These are phyloP conservation scores for Aurelia sp. DNA, from an alignment of 30 jellyfish, hydroid and myxozoan genomes.

Conservation along the genomic window DNA sequence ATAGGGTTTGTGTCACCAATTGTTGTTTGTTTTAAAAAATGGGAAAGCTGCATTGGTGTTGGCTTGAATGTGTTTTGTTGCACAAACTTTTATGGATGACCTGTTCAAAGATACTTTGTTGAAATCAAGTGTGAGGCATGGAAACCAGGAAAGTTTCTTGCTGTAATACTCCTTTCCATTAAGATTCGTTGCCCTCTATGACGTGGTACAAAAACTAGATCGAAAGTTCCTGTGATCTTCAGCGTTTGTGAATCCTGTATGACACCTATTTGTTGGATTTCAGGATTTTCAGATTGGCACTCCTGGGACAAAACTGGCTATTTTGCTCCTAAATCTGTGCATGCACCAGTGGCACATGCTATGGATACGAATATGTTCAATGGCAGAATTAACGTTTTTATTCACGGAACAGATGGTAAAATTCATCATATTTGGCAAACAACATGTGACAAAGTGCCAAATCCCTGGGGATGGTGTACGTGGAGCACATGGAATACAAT, in stretches of 20 bases:
- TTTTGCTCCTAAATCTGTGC: conserved; percentile 86
- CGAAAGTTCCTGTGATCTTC: no score
- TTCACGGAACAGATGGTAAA: conserved; percentile 94
- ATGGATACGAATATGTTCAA: conserved; percentile 88
- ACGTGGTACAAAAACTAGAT: no score
- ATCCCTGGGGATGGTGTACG: conserved; percentile 99
- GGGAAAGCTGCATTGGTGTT: no score
- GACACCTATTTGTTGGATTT: not conserved
- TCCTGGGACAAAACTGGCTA: conserved; percentile 98
- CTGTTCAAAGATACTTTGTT: no score
- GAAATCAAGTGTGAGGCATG: no score
- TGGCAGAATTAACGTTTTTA: conserved; percentile 90
- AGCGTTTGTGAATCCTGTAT: not conserved
- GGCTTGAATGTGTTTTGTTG: no score
- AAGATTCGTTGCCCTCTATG: no score
- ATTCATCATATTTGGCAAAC: conserved; percentile 98
- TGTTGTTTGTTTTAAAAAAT: no score
- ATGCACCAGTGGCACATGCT: conserved; percentile 97
- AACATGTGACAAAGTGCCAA: conserved; percentile 98
- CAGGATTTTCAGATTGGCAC: conserved; percentile 86
- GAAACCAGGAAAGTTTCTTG: no score
- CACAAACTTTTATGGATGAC: no score
- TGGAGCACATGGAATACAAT: conserved; percentile 97
- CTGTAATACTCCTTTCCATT: no score
- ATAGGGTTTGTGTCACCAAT: no score